These are phyloP conservation scores for Mormyrus iriodes DNA, from an alignment of 2,113 vertebrate species.

Conservation along the genomic window DNA sequence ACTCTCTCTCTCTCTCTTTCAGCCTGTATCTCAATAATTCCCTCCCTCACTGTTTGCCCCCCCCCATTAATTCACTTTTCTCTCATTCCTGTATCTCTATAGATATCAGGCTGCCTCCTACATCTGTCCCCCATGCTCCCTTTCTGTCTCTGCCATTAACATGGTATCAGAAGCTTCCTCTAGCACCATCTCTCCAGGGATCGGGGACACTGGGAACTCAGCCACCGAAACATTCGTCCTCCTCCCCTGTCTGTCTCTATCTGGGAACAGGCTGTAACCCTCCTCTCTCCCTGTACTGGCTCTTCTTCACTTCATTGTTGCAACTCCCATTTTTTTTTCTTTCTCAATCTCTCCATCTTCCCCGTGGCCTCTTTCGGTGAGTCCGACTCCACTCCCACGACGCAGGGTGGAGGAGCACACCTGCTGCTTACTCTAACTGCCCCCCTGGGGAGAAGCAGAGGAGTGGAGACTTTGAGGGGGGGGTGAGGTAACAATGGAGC, in stretches of 20 bases:
- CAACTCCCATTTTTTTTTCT: constrained; percentile 29
- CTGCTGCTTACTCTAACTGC: constrained; percentile 47
- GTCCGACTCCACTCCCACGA: constrained; percentile 9
- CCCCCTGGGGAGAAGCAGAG: constrained; percentile 47
- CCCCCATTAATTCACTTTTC: neutral
- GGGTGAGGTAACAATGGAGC: constrained; percentile 11
- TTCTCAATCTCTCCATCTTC: constrained; percentile 19
- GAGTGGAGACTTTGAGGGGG: constrained; percentile 19
- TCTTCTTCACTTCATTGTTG: constrained; percentile 35
- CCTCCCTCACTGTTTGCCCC: neutral
- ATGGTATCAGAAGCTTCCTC: constrained; percentile 29
- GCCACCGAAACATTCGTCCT: neutral
- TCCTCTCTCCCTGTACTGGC: constrained; percentile 35
- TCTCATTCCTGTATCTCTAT: neutral
- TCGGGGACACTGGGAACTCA: neutral
- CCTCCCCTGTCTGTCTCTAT: constrained; percentile 19
- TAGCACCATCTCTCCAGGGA: neutral
- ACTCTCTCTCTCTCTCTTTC: neutral
- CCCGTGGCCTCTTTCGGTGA: constrained; percentile 24
- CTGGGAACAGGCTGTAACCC: constrained; percentile 44
- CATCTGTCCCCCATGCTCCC: neutral
- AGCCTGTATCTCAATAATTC: neutral
- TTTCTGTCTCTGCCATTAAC: constrained; percentile 16
- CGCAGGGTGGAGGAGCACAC: constrained; percentile 32
- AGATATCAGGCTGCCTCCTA: neutral